Base-by-base conservation (phyloP, 2,888 invertebrate genomes). In the Conistra vaccinii region DNA sequence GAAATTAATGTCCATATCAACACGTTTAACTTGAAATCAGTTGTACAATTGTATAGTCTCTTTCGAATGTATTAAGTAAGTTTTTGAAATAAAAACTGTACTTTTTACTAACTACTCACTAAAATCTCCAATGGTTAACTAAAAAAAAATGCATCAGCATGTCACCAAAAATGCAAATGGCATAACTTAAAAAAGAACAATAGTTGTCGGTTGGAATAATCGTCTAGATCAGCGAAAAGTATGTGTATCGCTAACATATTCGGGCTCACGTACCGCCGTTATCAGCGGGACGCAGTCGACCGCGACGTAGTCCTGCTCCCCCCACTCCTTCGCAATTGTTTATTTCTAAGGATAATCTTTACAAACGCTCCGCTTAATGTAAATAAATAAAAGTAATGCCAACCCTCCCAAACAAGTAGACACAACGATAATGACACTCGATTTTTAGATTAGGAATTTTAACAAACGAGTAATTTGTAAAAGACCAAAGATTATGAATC, bases 331-430 rank as follows among this genome's bases (percentile, higher is more conserved):
- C 87, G 87, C 92, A 88, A 91, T 92, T 93, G 93, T 95, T 94
- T 94, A 92, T 93, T 93, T 90, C 90, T 89, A 85, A 83, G 93
- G 93, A 93, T 94, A 92, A 95, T 94, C 93, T 93, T 92, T 91
- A 90, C 90, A 91, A 92, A 91, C 90, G 81, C 85, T 73, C 76
- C 80, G 80, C 76, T 81, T 81, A 88, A 89, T 81, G 79, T 85
- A 88, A 89, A 89, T 88, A 87, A 87, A 87, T 80, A 87, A 81
- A 84, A 79, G 78, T 75, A 83, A 74, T 72, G 68, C 69, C 51
- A 63, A 84, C 73, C 83, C 78, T 78, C 76, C 73, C 53, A 78
- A 85, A 85, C 78, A 86, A 79, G 80, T 77, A 84, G 57, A 83
- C 58, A 29, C 58, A 73, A 60, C 53, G 69, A 72, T 75, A 67